Evolutionary conservation across 2,888 invertebrate species (phyloP).

Genomic region (Conops quadrifasciatus): DNA sequence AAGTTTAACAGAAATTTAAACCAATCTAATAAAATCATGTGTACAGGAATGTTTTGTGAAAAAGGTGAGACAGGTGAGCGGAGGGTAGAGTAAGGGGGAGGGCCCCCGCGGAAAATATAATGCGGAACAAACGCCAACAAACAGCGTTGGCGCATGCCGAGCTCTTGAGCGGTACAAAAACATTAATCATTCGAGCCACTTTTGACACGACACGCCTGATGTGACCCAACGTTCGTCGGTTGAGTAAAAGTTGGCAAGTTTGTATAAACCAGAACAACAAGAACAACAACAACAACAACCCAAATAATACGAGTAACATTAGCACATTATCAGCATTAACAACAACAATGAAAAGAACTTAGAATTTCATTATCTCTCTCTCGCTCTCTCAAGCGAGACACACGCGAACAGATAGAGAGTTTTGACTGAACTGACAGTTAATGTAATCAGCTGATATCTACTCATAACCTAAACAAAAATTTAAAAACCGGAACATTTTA

Average conservation of each 20-base stretch:
- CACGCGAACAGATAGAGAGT: not conserved
- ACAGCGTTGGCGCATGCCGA: not conserved
- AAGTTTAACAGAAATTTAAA: not conserved
- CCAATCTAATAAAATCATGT: not conserved
- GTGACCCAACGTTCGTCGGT: slow-evolving; percentile 31
- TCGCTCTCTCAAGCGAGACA: too few species aligned
- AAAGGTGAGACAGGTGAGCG: not conserved
- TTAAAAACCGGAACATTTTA: not conserved
- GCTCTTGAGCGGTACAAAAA: slow-evolving; percentile 37
- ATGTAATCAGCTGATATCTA: not conserved
- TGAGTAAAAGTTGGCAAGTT: slow-evolving; percentile 4
- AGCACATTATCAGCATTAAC: not conserved
- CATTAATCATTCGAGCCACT: slow-evolving; percentile 43
- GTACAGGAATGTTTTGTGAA: not conserved
- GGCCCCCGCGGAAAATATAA: too few species aligned
- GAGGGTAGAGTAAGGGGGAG: too few species aligned
- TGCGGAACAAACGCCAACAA: too few species aligned
- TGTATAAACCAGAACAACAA: not conserved
- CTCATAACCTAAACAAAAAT: not conserved
- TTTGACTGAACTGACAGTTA: not conserved
- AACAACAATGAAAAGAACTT: not conserved
- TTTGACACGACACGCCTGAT: slow-evolving; percentile 42
- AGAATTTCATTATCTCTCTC: too few species aligned
- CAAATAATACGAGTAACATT: not conserved
- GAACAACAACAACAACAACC: slow-evolving; percentile 11